Percentiles rank a stretch among this genome's conserved stretches.
Conservation (phyloP, 2,888 invertebrate species). For the Drosophila mercatorum region DNA sequence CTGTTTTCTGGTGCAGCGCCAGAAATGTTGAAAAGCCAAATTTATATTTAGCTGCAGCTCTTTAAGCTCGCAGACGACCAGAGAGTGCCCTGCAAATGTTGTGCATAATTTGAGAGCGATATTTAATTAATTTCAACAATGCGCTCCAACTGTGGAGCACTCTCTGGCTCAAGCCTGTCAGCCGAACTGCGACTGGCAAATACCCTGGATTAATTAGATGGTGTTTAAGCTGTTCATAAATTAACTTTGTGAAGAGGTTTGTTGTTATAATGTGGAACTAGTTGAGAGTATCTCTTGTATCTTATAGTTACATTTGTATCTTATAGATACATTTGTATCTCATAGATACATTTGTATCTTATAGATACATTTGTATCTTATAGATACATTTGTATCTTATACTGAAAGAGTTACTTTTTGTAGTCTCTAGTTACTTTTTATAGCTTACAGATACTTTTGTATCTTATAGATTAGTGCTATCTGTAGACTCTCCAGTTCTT, state of each 20-base stretch:
- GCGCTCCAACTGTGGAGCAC: conserved; percentile 5
- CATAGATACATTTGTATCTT: too few species aligned
- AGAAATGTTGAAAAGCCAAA: conserved; percentile 1
- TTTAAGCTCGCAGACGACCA: conserved; percentile 6
- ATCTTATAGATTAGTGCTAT: too few species aligned
- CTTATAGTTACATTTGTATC: too few species aligned
- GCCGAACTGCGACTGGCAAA: not conserved
- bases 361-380: not conserved
- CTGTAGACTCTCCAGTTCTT: too few species aligned
- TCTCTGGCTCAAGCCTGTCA: not conserved
- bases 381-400: too few species aligned
- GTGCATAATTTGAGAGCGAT: conserved; percentile 46
- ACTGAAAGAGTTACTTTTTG: not conserved
- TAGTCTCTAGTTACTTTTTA: not conserved
- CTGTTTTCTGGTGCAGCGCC: conserved; percentile 7
- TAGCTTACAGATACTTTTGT: not conserved
- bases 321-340: too few species aligned
- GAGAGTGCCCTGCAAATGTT: conserved; percentile 30
- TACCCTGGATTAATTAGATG: conserved; percentile 8
- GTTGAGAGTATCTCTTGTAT: not conserved
- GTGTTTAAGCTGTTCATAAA: not conserved
- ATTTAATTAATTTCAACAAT: conserved; percentile 64
- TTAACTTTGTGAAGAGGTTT: not conserved
- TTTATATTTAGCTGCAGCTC: conserved; percentile 17
- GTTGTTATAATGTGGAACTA: too few species aligned